Evolutionary conservation across 1,140 invertebrate species (phyloP).

Genomic region (Rhynchophorus ferrugineus): DNA sequence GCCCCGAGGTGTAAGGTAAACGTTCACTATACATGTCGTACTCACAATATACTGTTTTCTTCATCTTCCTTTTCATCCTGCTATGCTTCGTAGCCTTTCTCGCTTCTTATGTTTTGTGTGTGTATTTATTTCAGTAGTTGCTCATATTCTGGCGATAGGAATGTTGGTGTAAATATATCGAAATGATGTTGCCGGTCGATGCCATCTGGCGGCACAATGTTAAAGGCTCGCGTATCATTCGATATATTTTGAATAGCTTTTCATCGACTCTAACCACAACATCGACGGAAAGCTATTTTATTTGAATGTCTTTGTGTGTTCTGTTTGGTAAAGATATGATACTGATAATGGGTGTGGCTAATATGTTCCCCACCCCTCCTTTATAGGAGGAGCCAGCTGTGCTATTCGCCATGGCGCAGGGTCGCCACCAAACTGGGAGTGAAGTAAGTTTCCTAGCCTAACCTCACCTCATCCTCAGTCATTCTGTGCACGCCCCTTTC

Average conservation of each 20-base stretch:
- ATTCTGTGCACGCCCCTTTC: slow-evolving; percentile 14
- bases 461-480: slow-evolving; percentile 18
- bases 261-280: no score
- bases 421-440: slow-evolving; percentile 87
- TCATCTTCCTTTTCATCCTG: slow-evolving; percentile 17
- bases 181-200: slow-evolving; percentile 1
- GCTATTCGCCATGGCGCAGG: slow-evolving; percentile 83
- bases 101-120: slow-evolving; percentile 15
- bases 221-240: neutral
- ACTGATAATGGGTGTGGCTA: slow-evolving; percentile 34
- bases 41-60: slow-evolving; percentile 19
- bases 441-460: slow-evolving; percentile 66
- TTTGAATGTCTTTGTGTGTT: slow-evolving; percentile 4
- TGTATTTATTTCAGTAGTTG: slow-evolving; percentile 9
- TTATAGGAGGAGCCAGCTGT: slow-evolving; percentile 57
- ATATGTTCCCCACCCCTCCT: slow-evolving; percentile 40
- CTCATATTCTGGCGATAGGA: slow-evolving; percentile 16
- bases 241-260: neutral
- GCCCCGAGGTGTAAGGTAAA: slow-evolving; percentile 3
- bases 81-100: slow-evolving; percentile 29
- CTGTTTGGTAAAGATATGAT: slow-evolving; percentile 10
- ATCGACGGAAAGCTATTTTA: slow-evolving; percentile 3
- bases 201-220: no score
- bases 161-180: slow-evolving; percentile 9
- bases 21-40: slow-evolving; percentile 15